A percentile compares a stretch with the other conserved stretches of the same genome.
Evolutionary conservation across 2,888 invertebrate genomes (phyloP).

Genomic region (Stenchaetothrips biformis): DNA sequence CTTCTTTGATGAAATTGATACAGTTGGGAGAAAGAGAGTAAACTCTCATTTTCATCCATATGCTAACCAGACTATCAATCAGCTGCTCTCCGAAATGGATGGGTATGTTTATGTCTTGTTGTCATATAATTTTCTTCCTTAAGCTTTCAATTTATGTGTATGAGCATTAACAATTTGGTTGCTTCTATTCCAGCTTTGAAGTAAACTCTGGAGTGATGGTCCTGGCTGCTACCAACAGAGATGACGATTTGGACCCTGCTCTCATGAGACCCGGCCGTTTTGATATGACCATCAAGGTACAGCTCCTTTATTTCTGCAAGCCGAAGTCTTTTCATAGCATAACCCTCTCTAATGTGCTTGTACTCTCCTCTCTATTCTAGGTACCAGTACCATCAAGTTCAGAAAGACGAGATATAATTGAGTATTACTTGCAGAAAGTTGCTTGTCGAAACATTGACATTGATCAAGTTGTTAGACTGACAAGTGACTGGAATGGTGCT

Average conservation of each 20-base stretch:
- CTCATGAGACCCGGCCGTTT: slow-evolving; percentile 92
- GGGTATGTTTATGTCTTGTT: slow-evolving; percentile 59
- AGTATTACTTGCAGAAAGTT: slow-evolving; percentile 18
- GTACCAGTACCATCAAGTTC: slow-evolving; percentile 52
- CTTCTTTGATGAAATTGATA: slow-evolving; percentile 99
- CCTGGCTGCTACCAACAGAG: slow-evolving; percentile 67
- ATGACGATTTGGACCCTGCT: slow-evolving; percentile 85
- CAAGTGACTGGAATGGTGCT: slow-evolving; percentile 44
- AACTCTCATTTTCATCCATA: slow-evolving; percentile 98
- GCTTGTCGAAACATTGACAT: slow-evolving; percentile 56
- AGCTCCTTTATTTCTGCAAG: slow-evolving; percentile 28
- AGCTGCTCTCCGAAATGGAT: slow-evolving; percentile 97
- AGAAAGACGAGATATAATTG: neutral
- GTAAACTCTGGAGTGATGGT: slow-evolving; percentile 96
- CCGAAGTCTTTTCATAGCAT: slow-evolving; percentile 19
- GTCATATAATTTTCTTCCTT: slow-evolving; percentile 6
- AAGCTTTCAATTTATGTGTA: neutral
- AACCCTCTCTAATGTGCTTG: slow-evolving; percentile 28
- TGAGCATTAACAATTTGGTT: slow-evolving; percentile 11
- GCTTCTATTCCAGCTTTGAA: slow-evolving; percentile 55
- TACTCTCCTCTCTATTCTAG: slow-evolving; percentile 42
- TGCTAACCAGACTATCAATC: slow-evolving; percentile 99
- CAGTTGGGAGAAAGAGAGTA: slow-evolving; percentile 93
- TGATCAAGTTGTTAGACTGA: slow-evolving; percentile 79
- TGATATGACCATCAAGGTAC: slow-evolving; percentile 78